Evolutionary conservation across 1,140 invertebrate species (phyloP), one percentile per base, ranked within the genome.

Genomic region (Drosophila elegans): DNA sequence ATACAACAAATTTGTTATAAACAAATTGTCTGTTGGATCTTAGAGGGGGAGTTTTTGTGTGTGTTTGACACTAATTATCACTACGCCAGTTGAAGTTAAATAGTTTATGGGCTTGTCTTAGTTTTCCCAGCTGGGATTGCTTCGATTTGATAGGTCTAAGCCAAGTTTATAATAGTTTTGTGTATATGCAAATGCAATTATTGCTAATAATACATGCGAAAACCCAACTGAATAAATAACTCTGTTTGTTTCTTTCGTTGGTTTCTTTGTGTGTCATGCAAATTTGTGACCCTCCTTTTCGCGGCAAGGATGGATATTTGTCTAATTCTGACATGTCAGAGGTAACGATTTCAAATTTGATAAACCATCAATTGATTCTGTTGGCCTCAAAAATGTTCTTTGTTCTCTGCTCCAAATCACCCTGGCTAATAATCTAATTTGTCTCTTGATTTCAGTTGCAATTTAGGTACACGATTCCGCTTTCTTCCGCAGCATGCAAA

Each of bases 51-150:
- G 49, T 42, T 67, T 79, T 83, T 89, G 83, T 89, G 80, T 84
- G 83, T 88, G 83, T 88, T 88, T 89, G 84, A 88, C 83, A 88
- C 83, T 88, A 88, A 88, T 88, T 89, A 88, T 88, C 83, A 88
- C 83, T 88, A 89, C 83, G 80, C 76, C 84, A 88, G 84, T 88
- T 83, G 84, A 88, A 88, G 82, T 78, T 82, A 76, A 79, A 77
- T 79, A 89, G 75, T 72, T 83, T 63, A 53, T 46, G 44, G 78
- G 42, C 42, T 56, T 16, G 44, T 79, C 39, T 32, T 54, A 67
- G 45, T 67, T 64, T 46, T 56, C 60, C 60, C 25, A 52, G 13
- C 45, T 41, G 45, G 66, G 61, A 72, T 59, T 86, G 68, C 75
- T 82, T 86, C 73, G 74, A 71, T 78, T 74, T 54, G 60, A 75